Percentiles rank a stretch among this genome's conserved stretches.
Evolutionary conservation across 2,888 invertebrate genomes (phyloP).

Genomic region (Shargacucullia verbasci): DNA sequence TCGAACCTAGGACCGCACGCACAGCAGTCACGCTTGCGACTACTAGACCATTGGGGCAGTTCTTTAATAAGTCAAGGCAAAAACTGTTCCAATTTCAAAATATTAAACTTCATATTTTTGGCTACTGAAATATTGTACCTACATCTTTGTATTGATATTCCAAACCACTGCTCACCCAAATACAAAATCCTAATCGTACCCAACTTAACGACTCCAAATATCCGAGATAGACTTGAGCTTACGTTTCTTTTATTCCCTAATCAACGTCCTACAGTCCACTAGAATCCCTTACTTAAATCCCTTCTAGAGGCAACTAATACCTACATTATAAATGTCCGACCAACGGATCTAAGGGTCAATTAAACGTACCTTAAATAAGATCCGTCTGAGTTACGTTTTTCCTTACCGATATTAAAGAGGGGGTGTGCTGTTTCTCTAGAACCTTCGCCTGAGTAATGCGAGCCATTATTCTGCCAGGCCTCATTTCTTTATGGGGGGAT

Average conservation of each 20-base stretch:
- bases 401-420: slow-evolving; percentile 49
- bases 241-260: slow-evolving; percentile 36
- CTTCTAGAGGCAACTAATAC: slow-evolving; percentile 22
- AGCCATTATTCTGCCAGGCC: slow-evolving; percentile 56
- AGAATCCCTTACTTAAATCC: slow-evolving; percentile 26
- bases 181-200: slow-evolving; percentile 24
- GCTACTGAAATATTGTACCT: too few relatives aligned
- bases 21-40: too few relatives aligned
- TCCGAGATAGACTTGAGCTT: not conserved
- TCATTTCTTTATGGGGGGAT: slow-evolving; percentile 50
- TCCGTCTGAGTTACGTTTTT: slow-evolving; percentile 46
- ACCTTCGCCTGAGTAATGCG: slow-evolving; percentile 55
- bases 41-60: too few relatives aligned
- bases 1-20: too few relatives aligned
- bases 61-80: too few relatives aligned
- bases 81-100: too few relatives aligned
- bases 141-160: too few relatives aligned
- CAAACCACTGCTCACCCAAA: slow-evolving; percentile 2
- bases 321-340: slow-evolving; percentile 41
- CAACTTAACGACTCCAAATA: slow-evolving; percentile 17
- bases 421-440: slow-evolving; percentile 38
- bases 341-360: slow-evolving; percentile 44
- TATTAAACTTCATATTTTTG: too few relatives aligned
- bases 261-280: slow-evolving; percentile 28
- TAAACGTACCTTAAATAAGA: slow-evolving; percentile 46